phyloP scores from a whole-genome alignment of 2,888 invertebrate species.

The Auanema freiburgensis region DNA sequence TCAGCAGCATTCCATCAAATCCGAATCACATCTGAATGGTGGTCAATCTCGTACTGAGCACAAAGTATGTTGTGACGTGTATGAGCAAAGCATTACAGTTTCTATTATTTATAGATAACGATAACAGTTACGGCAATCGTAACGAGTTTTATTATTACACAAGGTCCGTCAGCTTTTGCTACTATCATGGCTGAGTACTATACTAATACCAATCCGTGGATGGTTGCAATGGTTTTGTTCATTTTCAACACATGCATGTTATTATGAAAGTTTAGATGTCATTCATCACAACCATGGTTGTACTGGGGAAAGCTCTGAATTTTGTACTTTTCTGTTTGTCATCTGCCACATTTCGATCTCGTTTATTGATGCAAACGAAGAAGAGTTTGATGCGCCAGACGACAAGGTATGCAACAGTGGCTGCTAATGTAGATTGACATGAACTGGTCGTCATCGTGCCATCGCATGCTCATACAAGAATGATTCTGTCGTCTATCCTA shows the following conservation, averaged over 20 bases:
- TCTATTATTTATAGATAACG: constrained; percentile 36
- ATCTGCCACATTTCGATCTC: constrained; percentile 52
- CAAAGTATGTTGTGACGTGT: constrained; percentile 19
- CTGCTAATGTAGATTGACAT: constrained; percentile 15
- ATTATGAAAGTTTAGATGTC: constrained; percentile 21
- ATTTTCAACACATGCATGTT: not conserved
- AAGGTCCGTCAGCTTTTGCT: constrained; percentile 50
- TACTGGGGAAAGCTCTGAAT: constrained; percentile 57
- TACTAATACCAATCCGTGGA: constrained; percentile 22
- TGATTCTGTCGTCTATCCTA: too few species aligned
- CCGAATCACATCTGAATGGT: constrained; percentile 33
- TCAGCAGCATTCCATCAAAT: constrained; percentile 28
- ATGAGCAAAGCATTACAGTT: not conserved
- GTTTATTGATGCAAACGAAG: constrained; percentile 51
- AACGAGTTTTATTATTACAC: constrained; percentile 58
- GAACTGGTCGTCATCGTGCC: too few species aligned
- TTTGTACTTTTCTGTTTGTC: constrained; percentile 60
- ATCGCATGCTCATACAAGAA: too few species aligned
- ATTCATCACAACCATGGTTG: constrained; percentile 51
- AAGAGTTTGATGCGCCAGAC: constrained; percentile 40
- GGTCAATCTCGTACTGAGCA: constrained; percentile 52
- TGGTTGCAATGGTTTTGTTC: constrained; percentile 26
- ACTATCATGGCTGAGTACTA: constrained; percentile 34
- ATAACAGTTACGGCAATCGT: constrained; percentile 59
- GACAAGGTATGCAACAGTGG: constrained; percentile 43